Evolutionary conservation across 2,113 vertebrate genomes (phyloP).

Genomic region (Calcarius ornatus): DNA sequence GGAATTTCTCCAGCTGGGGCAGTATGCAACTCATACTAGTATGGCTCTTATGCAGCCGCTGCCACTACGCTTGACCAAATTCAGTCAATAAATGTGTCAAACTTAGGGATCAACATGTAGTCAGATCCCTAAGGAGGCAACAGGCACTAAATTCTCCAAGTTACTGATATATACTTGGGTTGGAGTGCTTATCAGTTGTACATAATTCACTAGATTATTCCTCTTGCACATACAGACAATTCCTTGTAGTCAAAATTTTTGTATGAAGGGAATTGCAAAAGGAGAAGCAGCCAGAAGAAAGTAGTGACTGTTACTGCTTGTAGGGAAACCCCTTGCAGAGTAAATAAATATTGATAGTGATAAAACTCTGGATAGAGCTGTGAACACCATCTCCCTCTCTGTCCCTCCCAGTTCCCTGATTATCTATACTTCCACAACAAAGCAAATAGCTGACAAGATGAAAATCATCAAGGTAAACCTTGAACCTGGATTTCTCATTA

Average conservation of each 20-base stretch:
- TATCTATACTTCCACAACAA: not conserved
- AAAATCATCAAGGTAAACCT: not conserved
- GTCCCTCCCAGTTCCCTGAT: not conserved
- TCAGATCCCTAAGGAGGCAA: not conserved
- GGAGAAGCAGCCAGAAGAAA: not conserved
- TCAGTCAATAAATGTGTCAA: not conserved
- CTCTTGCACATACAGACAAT: not conserved
- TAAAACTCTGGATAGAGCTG: not conserved
- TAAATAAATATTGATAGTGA: not conserved
- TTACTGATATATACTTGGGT: not conserved
- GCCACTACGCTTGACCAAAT: not conserved
- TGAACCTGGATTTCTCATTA: not conserved
- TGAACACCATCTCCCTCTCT: not conserved
- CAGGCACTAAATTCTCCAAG: not conserved
- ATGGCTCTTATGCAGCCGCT: not conserved
- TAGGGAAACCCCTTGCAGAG: not conserved
- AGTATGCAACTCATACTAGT: not conserved
- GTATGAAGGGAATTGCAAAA: not conserved
- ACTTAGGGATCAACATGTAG: fast-evolving
- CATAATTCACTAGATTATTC: not conserved
- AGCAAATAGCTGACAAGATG: not conserved
- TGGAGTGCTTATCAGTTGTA: not conserved
- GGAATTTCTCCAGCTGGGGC: not conserved
- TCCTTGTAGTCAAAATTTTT: not conserved
- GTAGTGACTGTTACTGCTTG: fast-evolving